phyloP scores from a whole-genome alignment of 2,888 invertebrate genomes.

The Chrysodeixis includens region DNA sequence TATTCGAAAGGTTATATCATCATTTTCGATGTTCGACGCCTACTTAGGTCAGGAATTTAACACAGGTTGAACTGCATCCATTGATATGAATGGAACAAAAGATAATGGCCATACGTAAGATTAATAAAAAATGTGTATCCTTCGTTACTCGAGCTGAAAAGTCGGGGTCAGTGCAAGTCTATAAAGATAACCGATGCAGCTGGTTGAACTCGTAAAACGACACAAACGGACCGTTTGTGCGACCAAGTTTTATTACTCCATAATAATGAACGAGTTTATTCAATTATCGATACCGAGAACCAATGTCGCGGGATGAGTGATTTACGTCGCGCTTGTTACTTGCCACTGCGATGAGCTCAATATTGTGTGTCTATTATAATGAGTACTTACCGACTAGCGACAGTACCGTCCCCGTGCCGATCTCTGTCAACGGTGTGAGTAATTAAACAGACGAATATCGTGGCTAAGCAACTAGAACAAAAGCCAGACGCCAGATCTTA shows the following conservation, averaged over 20 bases:
- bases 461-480: slow-evolving; percentile 62
- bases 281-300: slow-evolving; percentile 85
- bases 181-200: slow-evolving; percentile 78
- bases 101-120: slow-evolving; percentile 28
- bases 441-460: slow-evolving; percentile 30
- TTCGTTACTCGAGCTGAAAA: slow-evolving; percentile 58
- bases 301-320: slow-evolving; percentile 81
- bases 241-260: slow-evolving; percentile 78
- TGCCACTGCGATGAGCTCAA: slow-evolving; percentile 62
- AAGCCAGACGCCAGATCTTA: slow-evolving; percentile 55
- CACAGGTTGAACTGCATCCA: neutral
- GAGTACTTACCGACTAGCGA: slow-evolving; percentile 40
- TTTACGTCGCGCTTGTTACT: slow-evolving; percentile 68
- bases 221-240: slow-evolving; percentile 82
- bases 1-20: slow-evolving; percentile 25
- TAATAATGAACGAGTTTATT: slow-evolving; percentile 87
- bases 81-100: slow-evolving; percentile 13
- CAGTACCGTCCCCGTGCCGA: slow-evolving; percentile 18
- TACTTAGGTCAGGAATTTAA: slow-evolving; percentile 2
- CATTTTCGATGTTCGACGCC: slow-evolving; percentile 14
- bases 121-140: slow-evolving; percentile 37
- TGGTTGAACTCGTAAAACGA: slow-evolving; percentile 82
- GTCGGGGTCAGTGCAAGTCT: slow-evolving; percentile 78
- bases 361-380: slow-evolving; percentile 39
- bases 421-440: slow-evolving; percentile 33